Evolutionary conservation across 2,797 vertebrate species (phyloP).

Genomic region (Tarsius wallacei): DNA sequence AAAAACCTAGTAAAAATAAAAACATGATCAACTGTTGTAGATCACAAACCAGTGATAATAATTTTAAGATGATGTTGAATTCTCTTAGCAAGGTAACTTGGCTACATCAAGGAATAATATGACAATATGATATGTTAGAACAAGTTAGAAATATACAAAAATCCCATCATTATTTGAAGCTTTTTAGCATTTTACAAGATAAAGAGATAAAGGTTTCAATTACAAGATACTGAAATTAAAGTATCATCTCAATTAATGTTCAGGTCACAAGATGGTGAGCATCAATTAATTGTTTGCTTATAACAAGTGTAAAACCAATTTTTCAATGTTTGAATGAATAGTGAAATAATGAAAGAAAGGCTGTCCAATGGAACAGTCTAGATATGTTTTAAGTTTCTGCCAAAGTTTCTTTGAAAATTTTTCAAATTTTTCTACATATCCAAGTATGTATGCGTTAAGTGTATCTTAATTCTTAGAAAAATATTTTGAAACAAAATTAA

Average conservation of each 20-base stretch:
- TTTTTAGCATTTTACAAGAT: not conserved
- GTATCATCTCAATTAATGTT: not conserved
- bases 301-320: not conserved
- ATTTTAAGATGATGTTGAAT: constrained; percentile 44
- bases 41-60: not conserved
- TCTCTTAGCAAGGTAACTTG: not conserved
- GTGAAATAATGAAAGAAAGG: fast-evolving
- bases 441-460: not conserved
- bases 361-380: not conserved
- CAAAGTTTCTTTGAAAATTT: not conserved
- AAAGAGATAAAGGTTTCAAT: not conserved
- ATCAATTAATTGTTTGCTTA: not conserved
- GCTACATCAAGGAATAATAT: not conserved
- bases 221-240: not conserved
- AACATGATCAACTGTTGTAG: not conserved
- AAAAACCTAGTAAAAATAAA: constrained; percentile 52
- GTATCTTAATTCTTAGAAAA: not conserved
- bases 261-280: not conserved
- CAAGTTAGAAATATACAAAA: not conserved
- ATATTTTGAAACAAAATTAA: not conserved
- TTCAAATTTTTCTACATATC: not conserved
- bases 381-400: not conserved
- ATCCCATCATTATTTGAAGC: not conserved
- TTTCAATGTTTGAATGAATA: not conserved
- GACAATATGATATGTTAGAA: not conserved